These are phyloP conservation scores for Oncorhynchus tshawytscha DNA, from an alignment of 2,113 vertebrate species.

Conservation along the genomic window DNA sequence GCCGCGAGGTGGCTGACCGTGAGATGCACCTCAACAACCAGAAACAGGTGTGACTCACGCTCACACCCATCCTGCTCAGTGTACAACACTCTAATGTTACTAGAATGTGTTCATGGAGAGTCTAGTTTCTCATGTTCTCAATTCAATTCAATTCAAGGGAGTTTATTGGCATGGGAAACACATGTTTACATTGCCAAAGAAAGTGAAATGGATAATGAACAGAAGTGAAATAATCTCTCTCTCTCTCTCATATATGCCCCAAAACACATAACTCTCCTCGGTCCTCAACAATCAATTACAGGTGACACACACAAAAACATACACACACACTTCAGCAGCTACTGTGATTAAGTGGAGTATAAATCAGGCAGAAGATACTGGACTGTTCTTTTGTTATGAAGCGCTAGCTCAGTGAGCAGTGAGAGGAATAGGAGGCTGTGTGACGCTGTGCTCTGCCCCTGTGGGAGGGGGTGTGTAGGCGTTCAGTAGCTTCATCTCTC, in stretches of 20 bases:
- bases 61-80: too few species aligned
- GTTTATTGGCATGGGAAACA: too few species aligned
- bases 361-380: too few species aligned
- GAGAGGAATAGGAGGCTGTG: constrained; percentile 5
- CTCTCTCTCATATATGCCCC: not conserved
- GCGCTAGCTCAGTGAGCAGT: not conserved
- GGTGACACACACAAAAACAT: constrained; percentile 48
- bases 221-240: not conserved
- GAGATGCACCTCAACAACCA: constrained; percentile 99
- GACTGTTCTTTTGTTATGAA: too few species aligned
- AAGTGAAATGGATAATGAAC: too few species aligned
- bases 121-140: too few species aligned
- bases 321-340: not conserved
- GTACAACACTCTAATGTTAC: too few species aligned
- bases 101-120: too few species aligned
- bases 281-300: constrained; percentile 27
- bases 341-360: not conserved
- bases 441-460: constrained; percentile 47
- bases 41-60: constrained; percentile 79
- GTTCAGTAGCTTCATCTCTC: constrained; percentile 53
- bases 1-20: constrained; percentile 92
- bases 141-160: too few species aligned
- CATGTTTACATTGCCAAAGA: too few species aligned
- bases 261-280: not conserved
- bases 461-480: constrained; percentile 72